Conservation (phyloP, 2,797 vertebrate genomes). For the Apodemus agrarius region DNA sequence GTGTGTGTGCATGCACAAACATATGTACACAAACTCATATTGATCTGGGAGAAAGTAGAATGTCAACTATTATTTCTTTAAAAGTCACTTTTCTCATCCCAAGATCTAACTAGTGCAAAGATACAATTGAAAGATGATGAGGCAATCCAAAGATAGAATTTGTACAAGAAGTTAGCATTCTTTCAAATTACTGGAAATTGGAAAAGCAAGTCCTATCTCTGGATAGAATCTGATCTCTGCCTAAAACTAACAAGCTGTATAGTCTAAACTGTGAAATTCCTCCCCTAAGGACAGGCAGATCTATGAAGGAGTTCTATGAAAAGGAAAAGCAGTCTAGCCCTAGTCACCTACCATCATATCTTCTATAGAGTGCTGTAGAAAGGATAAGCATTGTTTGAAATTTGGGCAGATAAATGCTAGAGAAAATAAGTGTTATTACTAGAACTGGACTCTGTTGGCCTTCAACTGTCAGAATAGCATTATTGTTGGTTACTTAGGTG, state of each 20-base stretch:
- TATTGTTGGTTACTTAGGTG: not conserved
- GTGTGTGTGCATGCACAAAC: not conserved
- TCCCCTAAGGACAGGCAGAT: not conserved
- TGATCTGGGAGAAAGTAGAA: not conserved
- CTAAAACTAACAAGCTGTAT: not conserved
- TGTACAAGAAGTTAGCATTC: not conserved
- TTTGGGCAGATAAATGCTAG: not conserved
- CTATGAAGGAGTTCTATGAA: not conserved
- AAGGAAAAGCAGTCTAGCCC: not conserved
- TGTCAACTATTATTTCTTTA: not conserved
- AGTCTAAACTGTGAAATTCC: not conserved
- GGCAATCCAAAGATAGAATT: not conserved
- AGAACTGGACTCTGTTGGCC: not conserved
- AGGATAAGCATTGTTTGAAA: not conserved
- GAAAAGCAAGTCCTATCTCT: not conserved
- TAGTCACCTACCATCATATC: not conserved
- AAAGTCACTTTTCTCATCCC: not conserved
- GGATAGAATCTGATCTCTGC: not conserved
- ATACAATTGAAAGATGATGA: not conserved
- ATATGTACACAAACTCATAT: not conserved
- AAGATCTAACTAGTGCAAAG: not conserved
- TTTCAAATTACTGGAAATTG: not conserved
- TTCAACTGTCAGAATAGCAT: not conserved
- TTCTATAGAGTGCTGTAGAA: not conserved
- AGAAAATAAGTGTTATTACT: not conserved